These are phyloP conservation scores for Pseudomyrmex dendroicus DNA, from an alignment of 1,140 invertebrate species.

Conservation along the genomic window DNA sequence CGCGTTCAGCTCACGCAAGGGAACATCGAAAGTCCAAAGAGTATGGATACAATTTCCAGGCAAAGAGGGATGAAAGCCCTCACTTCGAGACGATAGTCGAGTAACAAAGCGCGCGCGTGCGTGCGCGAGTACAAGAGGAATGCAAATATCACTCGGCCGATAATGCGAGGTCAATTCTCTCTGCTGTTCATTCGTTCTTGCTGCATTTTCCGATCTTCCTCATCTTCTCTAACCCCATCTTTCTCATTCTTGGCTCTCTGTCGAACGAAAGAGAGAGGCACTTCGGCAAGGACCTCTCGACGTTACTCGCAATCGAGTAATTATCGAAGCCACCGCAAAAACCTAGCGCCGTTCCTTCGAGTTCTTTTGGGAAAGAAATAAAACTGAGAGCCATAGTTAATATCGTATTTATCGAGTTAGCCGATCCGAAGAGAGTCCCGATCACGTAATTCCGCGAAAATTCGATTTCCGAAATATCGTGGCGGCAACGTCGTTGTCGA, in stretches of 20 bases:
- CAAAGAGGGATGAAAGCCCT: neutral
- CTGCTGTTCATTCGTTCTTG: slow-evolving; percentile 60
- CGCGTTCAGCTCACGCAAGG: slow-evolving; percentile 15
- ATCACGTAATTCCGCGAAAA: slow-evolving; percentile 32
- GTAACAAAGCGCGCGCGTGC: slow-evolving; percentile 59
- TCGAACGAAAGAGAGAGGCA: neutral
- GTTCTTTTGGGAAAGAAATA: slow-evolving; percentile 11
- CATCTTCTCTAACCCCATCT: slow-evolving; percentile 36
- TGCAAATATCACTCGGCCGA: slow-evolving; percentile 83
- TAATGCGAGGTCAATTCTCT: slow-evolving; percentile 82
- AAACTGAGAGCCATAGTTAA: slow-evolving; percentile 30
- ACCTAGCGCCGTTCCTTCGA: slow-evolving; percentile 26
- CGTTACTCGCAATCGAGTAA: slow-evolving; percentile 72
- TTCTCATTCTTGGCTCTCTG: slow-evolving; percentile 36
- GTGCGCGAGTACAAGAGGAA: slow-evolving; percentile 79
- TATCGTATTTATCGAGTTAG: slow-evolving; percentile 49
- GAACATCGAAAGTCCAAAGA: slow-evolving; percentile 17
- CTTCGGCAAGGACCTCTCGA: slow-evolving; percentile 48
- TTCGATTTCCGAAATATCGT: slow-evolving; percentile 49
- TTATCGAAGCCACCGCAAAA: slow-evolving; percentile 69
- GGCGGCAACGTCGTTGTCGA: neutral
- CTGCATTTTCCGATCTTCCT: slow-evolving; percentile 43
- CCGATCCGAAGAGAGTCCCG: slow-evolving; percentile 11
- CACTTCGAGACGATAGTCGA: slow-evolving; percentile 19
- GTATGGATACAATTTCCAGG: slow-evolving; percentile 2